Base-by-base conservation (phyloP, 1,140 invertebrate genomes). In the Oryctes rhinoceros region DNA sequence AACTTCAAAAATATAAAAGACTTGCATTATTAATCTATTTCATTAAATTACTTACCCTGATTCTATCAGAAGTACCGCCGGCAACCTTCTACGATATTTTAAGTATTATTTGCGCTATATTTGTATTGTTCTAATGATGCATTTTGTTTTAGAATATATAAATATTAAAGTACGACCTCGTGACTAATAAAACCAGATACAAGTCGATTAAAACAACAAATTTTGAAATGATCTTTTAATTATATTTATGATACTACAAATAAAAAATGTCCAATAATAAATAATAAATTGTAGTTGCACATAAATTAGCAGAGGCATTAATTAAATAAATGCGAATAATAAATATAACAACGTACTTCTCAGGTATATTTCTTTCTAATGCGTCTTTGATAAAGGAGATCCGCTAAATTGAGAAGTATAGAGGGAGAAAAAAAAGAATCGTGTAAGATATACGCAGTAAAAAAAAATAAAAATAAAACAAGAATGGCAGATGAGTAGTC, bases 211-310 rank as follows among this genome's bases (percentile, higher is more conserved):
- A 71, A 71, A 71, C 65, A 71, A 71, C 65, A 35, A 59, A 71
- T 71, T 71, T 71, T 71, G 65, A 71, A 71, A 71, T 71, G 65
- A 71, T 71, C 65, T 71, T 71, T 71, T 71, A 71, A 71, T 71
- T 71, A 24, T 71, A 71, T 71, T 71, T 71, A 71, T 24, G 65
- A 71, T 71, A 71, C 65, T 71, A 71, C 65, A 71, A 71, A 71
- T 71, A 71, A 71, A 71, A 71, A 71, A 71, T 71, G 65, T 71
- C 65, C 65, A 71, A 71, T 71, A 71, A 71, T 71, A 71, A 71
- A 71, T 71, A 71, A 71, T 71, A 71, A 18, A 71, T 37, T 71
- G 65, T 71, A 71, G 65, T 71, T 71, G 65, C 65, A 71, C 65
- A 71, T 71, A 71, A 71, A 71, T 71, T 71, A 71, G 65, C 65